Evolutionary conservation across 2,113 vertebrate genomes (phyloP), one percentile per base, ranked within the genome.

Genomic region (Oxyruncus cristatus): DNA sequence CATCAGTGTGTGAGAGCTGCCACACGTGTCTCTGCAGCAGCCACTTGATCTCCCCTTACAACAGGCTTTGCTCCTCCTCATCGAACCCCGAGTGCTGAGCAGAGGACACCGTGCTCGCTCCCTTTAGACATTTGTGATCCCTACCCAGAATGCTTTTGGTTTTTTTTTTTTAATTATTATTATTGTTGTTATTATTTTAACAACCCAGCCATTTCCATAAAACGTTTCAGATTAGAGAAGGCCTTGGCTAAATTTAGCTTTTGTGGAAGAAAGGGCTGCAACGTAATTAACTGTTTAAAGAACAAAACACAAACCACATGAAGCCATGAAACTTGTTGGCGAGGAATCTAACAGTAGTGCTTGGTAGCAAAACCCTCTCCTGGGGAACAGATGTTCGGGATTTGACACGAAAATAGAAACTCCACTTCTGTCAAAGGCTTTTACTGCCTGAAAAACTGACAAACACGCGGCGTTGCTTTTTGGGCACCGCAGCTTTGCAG

Each of bases 281-380:
- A 97, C 96, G 97, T 97, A 97, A 98, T 98, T 98, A 98, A 98
- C 98, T 96, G 97, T 97, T 98, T 98, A 97, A 98, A 98, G 97
- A 97, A 97, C 97, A 95, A 98, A 98, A 98, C 98, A 97, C 95
- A 97, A 98, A 98, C 98, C 98, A 98, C 98, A 98, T 98, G 98
- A 98, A 98, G 98, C 96, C 91, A 96, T 81, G 95, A 93, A 96
- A 90, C 88, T 96, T 88, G 96, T 96, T 98, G 98, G 97, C 97
- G 89, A 97, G 98, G 92, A 98, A 98, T 98, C 98, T 98, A 98
- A 98, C 98, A 98, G 98, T 96, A 98, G 97, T 88, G 96, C 95
- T 97, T 97, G 98, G 98, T 97, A 98, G 98, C 98, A 95, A 95
- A 89, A 89, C 84, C 97, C 49, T 95, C 96, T 98, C 97, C 98